Evolutionary conservation across 2,888 invertebrate genomes (phyloP), one percentile per base, ranked within the genome.

Genomic region (Ferdinandea cuprea): DNA sequence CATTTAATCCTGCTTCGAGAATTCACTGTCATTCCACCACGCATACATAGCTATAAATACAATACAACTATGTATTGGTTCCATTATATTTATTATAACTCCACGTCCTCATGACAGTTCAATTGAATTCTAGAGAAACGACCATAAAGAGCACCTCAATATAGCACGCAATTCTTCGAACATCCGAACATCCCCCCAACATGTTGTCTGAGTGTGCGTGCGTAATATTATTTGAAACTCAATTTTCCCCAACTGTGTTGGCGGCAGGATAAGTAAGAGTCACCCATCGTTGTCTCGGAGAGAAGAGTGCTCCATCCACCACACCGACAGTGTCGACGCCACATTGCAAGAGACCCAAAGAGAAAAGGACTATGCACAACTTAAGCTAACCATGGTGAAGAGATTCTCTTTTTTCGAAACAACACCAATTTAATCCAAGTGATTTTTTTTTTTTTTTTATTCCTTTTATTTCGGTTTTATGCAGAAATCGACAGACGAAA

Each of bases 401-500:
- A 65, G n/a, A 32, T 52, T 61, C 61, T 72, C 61, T 72, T 61
- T 54, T 59, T 61, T 72, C 52, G 59, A 72, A 61, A 61, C 52
- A 52, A 59, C 50, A 61, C 44, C 69, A 61, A 61, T 72, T 61
- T 54, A 61, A 59, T 72, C 61, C 15, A 42, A 71, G 56, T 42
- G 58, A 30, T 35, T 19, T 30, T 37, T 44, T 69, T 37, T 28
- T 66, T 21, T 25, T 54, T 66, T 52, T 42, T 17, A 54, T 42
- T 69, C 25, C 15, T 65, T 58, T 54, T 40, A 50, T 50, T 71
- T 35, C 40, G 46, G 44, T 52, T 44, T 15, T 52, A 21, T 40
- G 44, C 76, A 69, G 68, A 54, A 72, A 79, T 79, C 78, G 78
- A 79, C 78, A 79, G 73, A 59, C 66, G 73, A 52, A 79, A 59